Percentiles rank a stretch among this genome's conserved stretches.
Evolutionary conservation across 2,113 vertebrate species (phyloP).

Genomic region (Petaurus breviceps): DNA sequence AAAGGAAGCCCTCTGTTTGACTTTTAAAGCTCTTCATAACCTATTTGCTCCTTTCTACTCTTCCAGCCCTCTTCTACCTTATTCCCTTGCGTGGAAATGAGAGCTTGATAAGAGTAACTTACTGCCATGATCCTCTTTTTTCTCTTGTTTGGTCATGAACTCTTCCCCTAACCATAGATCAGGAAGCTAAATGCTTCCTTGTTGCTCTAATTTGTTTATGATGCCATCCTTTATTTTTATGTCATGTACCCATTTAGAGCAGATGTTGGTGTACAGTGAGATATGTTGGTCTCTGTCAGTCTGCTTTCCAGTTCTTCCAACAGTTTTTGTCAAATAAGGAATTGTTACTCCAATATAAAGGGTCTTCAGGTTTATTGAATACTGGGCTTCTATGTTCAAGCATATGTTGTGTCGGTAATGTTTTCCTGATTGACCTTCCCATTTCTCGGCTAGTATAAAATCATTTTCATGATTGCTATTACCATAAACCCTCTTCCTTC

Average conservation of each 20-base stretch:
- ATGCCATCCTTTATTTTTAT: background rate
- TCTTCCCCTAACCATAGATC: background rate
- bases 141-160: background rate
- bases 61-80: background rate
- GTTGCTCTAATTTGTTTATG: background rate
- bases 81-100: background rate
- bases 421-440: too few species aligned
- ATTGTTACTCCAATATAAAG: background rate
- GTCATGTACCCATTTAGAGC: background rate
- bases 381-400: too few species aligned
- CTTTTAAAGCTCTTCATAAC: background rate
- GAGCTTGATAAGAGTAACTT: background rate
- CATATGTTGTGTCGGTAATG: too few species aligned
- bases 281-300: background rate
- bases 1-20: background rate
- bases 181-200: background rate
- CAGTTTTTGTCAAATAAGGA: background rate
- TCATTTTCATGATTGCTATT: background rate
- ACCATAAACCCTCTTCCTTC: background rate
- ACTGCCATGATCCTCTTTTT: background rate
- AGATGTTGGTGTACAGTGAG: background rate
- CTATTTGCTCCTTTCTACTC: background rate
- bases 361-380: background rate
- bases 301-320: background rate
- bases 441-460: background rate